Evolutionary conservation across 2,888 invertebrate genomes (phyloP), one percentile per base, ranked within the genome.

Genomic region (Ommatoiulus sabulosus): DNA sequence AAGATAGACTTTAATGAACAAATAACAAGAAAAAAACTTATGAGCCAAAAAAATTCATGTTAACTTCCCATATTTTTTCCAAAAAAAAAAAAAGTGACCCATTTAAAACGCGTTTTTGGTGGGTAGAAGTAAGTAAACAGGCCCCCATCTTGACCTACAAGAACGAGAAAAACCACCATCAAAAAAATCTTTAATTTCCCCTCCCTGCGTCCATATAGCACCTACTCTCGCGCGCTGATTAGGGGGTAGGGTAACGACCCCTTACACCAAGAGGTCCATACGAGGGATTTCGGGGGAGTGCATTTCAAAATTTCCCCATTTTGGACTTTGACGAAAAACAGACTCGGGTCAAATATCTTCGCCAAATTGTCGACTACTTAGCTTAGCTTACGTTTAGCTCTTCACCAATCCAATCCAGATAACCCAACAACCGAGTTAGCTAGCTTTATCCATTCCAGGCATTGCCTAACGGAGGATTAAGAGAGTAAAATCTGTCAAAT

Each of bases 71-170:
- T 35, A 80, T 80, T 80, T 35, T 35, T 12, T 5, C 0, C 10
- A 10, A 80, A 80, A 72, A 80, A 80, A n/a, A 12, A 17, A 20
- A n/a, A 7, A n/a, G 12, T 80, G 80, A 80, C 80, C 80, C 80
- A 80, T 80, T 80, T 80, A 80, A 80, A 80, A 80, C 80, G 80
- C 80, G 80, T 80, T 80, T 72, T 80, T 80, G 35, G 80, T 10
- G 24, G 80, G 80, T 80, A 80, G 80, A 35, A 1, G 35, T 2
- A 35, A 35, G 80, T 80, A 80, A 80, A 80, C 80, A 80, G 80
- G 80, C 15, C 80, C 80, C 80, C 80, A 80, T 35, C 80, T 35
- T 80, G 80, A 80, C 80, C 80, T 80, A 80, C 24, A 80, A 80
- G 35, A 80, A 80, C 80, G 15, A 80, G n/a, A 72, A 35, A 80